Conservation (phyloP, 2,888 invertebrate species). For the Deilephila elpenor region DNA sequence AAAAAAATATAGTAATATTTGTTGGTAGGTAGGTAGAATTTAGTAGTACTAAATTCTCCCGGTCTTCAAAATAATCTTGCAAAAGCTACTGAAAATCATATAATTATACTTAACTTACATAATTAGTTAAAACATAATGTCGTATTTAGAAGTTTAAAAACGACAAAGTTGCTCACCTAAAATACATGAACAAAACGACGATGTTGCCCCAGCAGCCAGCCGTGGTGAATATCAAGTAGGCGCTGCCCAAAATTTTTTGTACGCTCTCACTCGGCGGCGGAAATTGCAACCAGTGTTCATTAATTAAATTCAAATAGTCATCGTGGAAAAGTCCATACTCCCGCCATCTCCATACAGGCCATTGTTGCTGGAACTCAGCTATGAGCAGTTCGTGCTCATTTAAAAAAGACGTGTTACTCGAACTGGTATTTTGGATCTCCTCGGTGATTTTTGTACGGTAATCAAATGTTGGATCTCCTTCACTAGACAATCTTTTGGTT, state of each 20-base stretch:
- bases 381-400: conserved; percentile 60
- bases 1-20: too few species aligned
- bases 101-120: too few species aligned
- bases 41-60: too few species aligned
- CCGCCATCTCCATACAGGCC: conserved; percentile 81
- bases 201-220: conserved; percentile 89
- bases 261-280: conserved; percentile 84
- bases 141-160: background rate
- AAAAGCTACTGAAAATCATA: too few species aligned
- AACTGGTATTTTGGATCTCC: conserved; percentile 49
- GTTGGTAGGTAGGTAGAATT: too few species aligned
- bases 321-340: conserved; percentile 83
- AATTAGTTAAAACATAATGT: too few species aligned
- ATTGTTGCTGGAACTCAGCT: conserved; percentile 64
- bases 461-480: conserved; percentile 42
- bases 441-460: conserved; percentile 45
- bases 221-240: conserved; percentile 86
- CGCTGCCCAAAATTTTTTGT: conserved; percentile 85
- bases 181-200: conserved; percentile 89
- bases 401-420: conserved; percentile 49
- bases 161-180: conserved; percentile 83
- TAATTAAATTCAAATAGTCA: conserved; percentile 85
- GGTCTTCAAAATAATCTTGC: too few species aligned
- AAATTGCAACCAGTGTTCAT: conserved; percentile 89
- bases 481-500: conserved; percentile 42